A percentile compares a stretch with the other conserved stretches of the same genome.
Evolutionary conservation across 2,113 vertebrate genomes (phyloP).

Genomic region (Oryzias melastigma): DNA sequence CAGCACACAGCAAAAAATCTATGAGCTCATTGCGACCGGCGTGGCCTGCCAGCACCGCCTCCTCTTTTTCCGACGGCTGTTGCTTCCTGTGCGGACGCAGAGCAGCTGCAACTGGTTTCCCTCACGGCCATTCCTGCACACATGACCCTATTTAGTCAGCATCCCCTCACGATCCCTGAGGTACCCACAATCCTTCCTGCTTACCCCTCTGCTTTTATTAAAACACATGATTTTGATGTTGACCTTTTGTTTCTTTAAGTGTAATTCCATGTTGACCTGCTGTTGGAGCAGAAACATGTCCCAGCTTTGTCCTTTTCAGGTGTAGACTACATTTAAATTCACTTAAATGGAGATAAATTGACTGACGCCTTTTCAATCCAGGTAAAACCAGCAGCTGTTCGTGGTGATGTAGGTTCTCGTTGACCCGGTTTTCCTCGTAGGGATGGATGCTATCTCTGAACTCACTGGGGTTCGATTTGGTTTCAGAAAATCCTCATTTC

Average conservation of each 20-base stretch:
- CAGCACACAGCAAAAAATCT: conserved; percentile 31
- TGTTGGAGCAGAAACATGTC: conserved; percentile 40
- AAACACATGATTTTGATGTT: not conserved
- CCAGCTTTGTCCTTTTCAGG: conserved; percentile 66
- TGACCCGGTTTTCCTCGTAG: not conserved
- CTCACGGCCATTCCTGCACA: conserved; percentile 44
- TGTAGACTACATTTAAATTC: conserved; percentile 57
- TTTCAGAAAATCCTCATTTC: conserved; percentile 11
- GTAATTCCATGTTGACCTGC: conserved; percentile 4
- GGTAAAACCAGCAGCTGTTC: conserved; percentile 38
- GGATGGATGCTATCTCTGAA: conserved; percentile 5
- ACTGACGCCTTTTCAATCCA: conserved; percentile 38
- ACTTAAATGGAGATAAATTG: conserved; percentile 37
- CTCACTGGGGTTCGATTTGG: conserved; percentile 3
- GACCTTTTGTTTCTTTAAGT: not conserved
- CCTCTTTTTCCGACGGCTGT: conserved; percentile 48
- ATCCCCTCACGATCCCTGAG: conserved; percentile 16
- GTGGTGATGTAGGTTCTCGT: conserved; percentile 32
- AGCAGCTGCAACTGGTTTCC: conserved; percentile 70
- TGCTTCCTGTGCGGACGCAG: conserved; percentile 59
- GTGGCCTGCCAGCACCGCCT: conserved; percentile 2
- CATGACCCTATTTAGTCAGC: conserved; percentile 62
- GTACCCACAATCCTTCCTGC: conserved; percentile 16
- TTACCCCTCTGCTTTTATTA: not conserved
- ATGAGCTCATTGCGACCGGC: conserved; percentile 62